Base-by-base conservation (phyloP, 37 sponge, comb jelly and placozoan genomes). In the Bolinopsis microptera region DNA sequence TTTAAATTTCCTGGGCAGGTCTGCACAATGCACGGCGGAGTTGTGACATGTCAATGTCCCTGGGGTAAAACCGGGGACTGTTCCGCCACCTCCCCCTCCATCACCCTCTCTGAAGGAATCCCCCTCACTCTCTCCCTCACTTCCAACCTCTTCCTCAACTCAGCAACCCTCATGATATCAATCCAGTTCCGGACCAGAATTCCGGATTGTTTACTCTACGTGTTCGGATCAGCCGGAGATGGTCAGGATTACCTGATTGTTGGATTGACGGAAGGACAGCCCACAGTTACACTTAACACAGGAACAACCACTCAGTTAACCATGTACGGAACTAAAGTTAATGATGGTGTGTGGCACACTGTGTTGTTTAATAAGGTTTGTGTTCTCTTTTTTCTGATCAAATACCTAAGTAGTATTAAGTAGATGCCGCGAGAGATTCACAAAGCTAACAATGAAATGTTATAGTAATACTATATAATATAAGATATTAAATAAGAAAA, bases 21-120 rank as follows among this genome's bases (percentile, higher is more conserved):
- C 61, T 86, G 90, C 28, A 86, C 90, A 13, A 38, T 38, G 0
- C 13, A 35, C 38, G 90, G 90, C 41, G 90, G 61, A 1, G 90
- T 39, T 1, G 61, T 41, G 27, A 36, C 90, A 24, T 86, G 90
- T 86, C 90, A 86, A 38, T 86, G 90, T 27, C 90, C 90, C 30
- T 86, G 90, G 90, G 90, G 90, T 35, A 33, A 41, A 22, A 86
- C 90, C 26, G 90, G 90, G 3, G 90, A 34, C 31, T 86, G 90
- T 48, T 28, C 90, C 61, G 36, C 61, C 28, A 2, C 35, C 30
- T 24, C 90, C 38, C 90, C 90, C 90, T 86, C 90, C 1, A 34
- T 40, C n/a, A 39, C 90, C 61, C 90, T 86, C 61, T 30, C 75
- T 5, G 31, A n/a, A 8, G 36, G 36, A 21, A 1, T 38, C 48